Conservation (phyloP, 2,113 vertebrate species). For the Protomyctophum bolini region DNA sequence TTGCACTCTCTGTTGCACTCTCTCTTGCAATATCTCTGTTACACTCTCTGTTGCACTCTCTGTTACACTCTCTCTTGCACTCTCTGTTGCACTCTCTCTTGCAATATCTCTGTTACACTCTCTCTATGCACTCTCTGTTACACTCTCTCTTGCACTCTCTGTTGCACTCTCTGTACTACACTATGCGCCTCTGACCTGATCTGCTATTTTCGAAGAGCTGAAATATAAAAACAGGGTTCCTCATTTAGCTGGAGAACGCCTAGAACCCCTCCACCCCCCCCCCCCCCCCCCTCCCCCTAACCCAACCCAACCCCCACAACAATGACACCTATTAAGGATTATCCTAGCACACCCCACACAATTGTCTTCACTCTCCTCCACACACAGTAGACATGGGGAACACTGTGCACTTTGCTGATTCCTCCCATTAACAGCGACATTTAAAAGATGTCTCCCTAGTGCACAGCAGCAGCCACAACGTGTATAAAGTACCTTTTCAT, state of each 20-base stretch:
- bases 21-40: too few species aligned
- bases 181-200: too few species aligned
- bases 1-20: too few species aligned
- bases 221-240: background rate
- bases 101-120: too few species aligned
- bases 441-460: constrained; percentile 65
- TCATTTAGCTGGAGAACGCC: constrained; percentile 24
- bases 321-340: background rate
- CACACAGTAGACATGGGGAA: constrained; percentile 22
- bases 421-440: constrained; percentile 67
- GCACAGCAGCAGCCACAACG: constrained; percentile 26
- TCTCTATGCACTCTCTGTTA: background rate
- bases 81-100: too few species aligned
- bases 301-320: constrained; percentile 20
- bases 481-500: constrained; percentile 74
- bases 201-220: too few species aligned
- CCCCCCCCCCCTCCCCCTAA: background rate
- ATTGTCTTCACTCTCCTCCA: constrained; percentile 10
- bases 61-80: too few species aligned
- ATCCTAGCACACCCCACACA: constrained; percentile 41
- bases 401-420: constrained; percentile 54
- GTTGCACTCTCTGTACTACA: too few species aligned
- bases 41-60: too few species aligned
- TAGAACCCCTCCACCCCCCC: background rate
- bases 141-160: background rate